Evolutionary conservation across 2,113 vertebrate genomes (phyloP), one percentile per base, ranked within the genome.

Genomic region (Gasterosteus aculeatus): DNA sequence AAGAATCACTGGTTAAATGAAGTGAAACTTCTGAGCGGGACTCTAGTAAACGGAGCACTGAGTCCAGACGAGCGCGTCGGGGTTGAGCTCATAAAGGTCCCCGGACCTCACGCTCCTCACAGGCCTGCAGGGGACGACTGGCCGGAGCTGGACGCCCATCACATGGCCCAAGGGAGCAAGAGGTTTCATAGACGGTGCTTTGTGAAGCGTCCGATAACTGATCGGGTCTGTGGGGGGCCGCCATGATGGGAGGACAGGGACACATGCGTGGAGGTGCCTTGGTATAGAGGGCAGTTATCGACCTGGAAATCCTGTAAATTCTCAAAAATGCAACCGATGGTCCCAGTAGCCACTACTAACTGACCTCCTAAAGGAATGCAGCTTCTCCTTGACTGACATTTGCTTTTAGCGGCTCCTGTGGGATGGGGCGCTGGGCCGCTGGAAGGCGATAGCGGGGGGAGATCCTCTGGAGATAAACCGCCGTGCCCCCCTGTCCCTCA

Each of bases 401-500:
- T 93, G 89, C 92, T 92, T 93, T 91, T 89, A 89, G 92, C 82
- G 38, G 90, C 88, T 93, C 90, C 91, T 84, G 89, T 84, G 87
- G 86, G 89, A 88, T 65, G 87, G 90, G 89, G 82, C 80, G 69
- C 83, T 69, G 90, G 75, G 77, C 83, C 49, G 82, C 77, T 90
- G 91, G 87, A 93, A 92, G 89, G 91, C 66, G 90, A 93, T 93
- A 91, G 89, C 66, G 11, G 61, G 86, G 89, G 87, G 90, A 91
- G 87, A 86, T 89, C 84, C 84, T 92, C 87, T 82, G 76, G 91
- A 90, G 93, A 93, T 93, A 93, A 93, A 87, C 85, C 72, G 14
- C 82, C 73, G 4, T 85, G 75, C 89, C 90, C 89, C n/a, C 89
- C 85, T 75, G 86, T 89, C 89, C 91, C 90, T 92, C 84, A 82